These are phyloP conservation scores for Aplysia californica DNA, from an alignment of 1,140 invertebrate genomes.

Conservation along the genomic window DNA sequence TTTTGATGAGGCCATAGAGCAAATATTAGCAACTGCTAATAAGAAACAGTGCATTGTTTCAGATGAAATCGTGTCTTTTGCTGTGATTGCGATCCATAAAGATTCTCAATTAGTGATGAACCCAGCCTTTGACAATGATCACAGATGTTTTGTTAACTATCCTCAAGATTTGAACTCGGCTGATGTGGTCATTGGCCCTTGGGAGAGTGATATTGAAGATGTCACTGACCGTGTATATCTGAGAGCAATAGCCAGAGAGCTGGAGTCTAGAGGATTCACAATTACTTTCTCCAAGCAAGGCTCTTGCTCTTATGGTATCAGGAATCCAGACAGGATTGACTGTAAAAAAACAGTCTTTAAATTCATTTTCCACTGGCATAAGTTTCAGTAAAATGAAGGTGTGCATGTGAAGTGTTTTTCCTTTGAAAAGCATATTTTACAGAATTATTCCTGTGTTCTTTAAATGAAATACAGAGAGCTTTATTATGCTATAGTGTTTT, in stretches of 20 bases:
- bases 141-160: background rate
- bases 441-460: too few species aligned
- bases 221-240: background rate
- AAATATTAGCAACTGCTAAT: background rate
- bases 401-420: background rate
- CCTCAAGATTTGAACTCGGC: background rate
- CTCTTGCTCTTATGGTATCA: background rate
- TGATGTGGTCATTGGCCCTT: background rate
- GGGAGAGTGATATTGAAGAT: background rate
- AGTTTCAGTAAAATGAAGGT: background rate
- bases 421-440: too few species aligned
- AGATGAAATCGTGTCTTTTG: background rate
- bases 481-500: too few species aligned
- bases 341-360: background rate
- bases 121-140: background rate
- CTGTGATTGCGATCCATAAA: background rate
- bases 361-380: constrained; percentile 5
- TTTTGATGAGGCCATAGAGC: background rate
- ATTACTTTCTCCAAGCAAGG: background rate
- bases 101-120: background rate
- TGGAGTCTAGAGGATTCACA: background rate
- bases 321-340: background rate
- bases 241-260: background rate
- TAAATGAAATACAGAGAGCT: too few species aligned
- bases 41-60: background rate